Evolutionary conservation across 2,113 vertebrate genomes (phyloP), one percentile per base, ranked within the genome.

Genomic region (Madoqua kirkii): DNA sequence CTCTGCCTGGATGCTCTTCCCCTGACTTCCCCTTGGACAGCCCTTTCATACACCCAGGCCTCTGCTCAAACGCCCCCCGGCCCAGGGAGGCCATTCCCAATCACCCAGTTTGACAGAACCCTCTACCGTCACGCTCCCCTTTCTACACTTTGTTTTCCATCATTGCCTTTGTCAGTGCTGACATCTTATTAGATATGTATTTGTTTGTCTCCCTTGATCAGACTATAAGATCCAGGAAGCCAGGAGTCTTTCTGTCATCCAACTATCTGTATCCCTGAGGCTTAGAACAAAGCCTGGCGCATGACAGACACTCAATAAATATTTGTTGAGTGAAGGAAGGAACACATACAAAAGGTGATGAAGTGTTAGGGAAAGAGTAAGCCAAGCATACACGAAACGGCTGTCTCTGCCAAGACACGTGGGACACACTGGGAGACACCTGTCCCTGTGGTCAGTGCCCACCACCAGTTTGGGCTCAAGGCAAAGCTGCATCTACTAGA

Each of bases 111-210:
- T 64, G 33, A n/a, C 40, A 17, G 85, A 50, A 16, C 78, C 4
- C 1, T 19, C 19, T 10, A 0, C 15, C 2, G 27, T 7, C 33
- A n/a, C 23, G 45, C 14, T 17, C 5, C 9, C 40, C 45, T 62
- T 82, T 21, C 50, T 6, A 7, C 23, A 54, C 15, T 71, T 54
- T 89, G 40, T 12, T 59, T 83, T n/a, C 12, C 33, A 6, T 74
- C 55, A 43, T 9, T 15, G 36, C 43, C 36, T n/a, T n/a, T n/a
- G 59, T 45, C 43, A 17, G 15, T 5, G 17, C 52, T 59, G 23
- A 79, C 29, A 14, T 67, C 45, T 40, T 2, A 27, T 27, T 71
- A 23, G n/a, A 23, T 17, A 31, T 15, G 27, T 67, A 33, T 78
- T 52, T 78, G 50, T 52, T 15, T 85, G 16, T 89, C 29, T 83